Evolutionary conservation across 2,113 vertebrate species (phyloP), one percentile per base, ranked within the genome.

Genomic region (Rattus rattus): DNA sequence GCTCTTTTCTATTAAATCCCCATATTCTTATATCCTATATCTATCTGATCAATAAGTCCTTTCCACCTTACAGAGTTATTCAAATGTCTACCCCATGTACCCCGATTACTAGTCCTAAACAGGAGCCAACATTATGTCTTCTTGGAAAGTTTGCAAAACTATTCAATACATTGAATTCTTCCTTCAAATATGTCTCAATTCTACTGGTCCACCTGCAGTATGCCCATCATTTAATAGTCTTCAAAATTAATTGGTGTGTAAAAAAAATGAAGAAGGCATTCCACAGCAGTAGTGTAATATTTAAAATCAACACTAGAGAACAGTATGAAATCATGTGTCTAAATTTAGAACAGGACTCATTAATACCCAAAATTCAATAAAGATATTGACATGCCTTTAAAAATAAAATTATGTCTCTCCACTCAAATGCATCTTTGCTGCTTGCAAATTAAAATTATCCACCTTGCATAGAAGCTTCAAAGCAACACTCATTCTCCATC

Each of bases 301-400:
- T 28, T 43, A 30, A 54, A n/a, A 47, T 16, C 70, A 14, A 47
- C 30, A 88, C 65, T 88, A 65, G 14, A 26, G 8, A 76, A 72
- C 91, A 76, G 19, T 1, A 81, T 43, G 52, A 81, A 92, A 65
- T 70, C 47, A 88, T 85, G 17, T 49, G 7, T 73, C n/a, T 61
- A 77, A 56, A 17, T 88, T 28, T 85, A 91, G 94, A 22, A 1
- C n/a, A 47, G 20, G 11, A 8, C n/a, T 61, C 10, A 63, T 63
- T 94, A 79, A 88, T 43, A 79, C 39, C 72, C 56, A 76, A 30
- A 81, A 67, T 83, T 76, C 52, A 92, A 72, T 47, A 72, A 89
- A 92, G 36, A 5, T 88, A 93, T 39, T 65, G 1, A 3, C 8
- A 0, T 81, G 7, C 36, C n/a, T 92, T 56, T 89, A 36, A 95